A percentile compares a stretch with the other conserved stretches of the same genome.
phyloP scores from a whole-genome alignment of 92 coral and sea anemone species.

The Umimayanthus chanpuru region DNA sequence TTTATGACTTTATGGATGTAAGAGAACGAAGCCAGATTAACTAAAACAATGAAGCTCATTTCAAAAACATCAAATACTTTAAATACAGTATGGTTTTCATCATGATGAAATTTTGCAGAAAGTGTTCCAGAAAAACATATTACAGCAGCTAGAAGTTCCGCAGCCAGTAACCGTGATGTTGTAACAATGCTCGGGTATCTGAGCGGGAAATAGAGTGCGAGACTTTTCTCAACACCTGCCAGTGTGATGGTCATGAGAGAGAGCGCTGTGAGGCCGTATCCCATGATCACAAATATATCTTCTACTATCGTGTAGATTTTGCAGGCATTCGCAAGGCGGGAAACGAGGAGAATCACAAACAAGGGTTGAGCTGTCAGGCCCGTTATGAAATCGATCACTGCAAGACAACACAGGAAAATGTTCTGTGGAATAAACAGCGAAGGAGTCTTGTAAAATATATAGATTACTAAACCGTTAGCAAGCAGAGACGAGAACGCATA shows the following conservation, averaged over 20 bases:
- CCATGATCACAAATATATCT: not conserved
- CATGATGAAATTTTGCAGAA: not conserved
- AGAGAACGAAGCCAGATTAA: not conserved
- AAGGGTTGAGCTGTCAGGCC: conserved; percentile 8
- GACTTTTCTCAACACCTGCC: not conserved
- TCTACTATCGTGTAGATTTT: not conserved
- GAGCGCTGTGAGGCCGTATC: not conserved
- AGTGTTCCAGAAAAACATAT: conserved; percentile 6
- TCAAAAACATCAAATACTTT: not conserved
- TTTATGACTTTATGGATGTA: not conserved
- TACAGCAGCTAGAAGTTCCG: not conserved
- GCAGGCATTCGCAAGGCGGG: not conserved
- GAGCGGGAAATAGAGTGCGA: conserved; percentile 15
- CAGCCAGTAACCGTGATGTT: not conserved
- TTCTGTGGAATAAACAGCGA: not conserved
- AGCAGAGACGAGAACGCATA: not conserved
- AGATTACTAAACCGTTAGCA: not conserved
- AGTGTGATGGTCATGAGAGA: conserved; percentile 23
- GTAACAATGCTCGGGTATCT: not conserved
- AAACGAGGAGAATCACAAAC: not conserved
- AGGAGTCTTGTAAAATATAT: conserved; percentile 17
- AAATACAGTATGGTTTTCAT: not conserved
- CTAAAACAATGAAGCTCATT: not conserved
- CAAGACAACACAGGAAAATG: not conserved
- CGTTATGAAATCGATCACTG: conserved; percentile 7